These are phyloP conservation scores for Pseudorhiza aurosa DNA, from an alignment of 30 jellyfish, hydroid and myxozoan genomes.

Conservation along the genomic window DNA sequence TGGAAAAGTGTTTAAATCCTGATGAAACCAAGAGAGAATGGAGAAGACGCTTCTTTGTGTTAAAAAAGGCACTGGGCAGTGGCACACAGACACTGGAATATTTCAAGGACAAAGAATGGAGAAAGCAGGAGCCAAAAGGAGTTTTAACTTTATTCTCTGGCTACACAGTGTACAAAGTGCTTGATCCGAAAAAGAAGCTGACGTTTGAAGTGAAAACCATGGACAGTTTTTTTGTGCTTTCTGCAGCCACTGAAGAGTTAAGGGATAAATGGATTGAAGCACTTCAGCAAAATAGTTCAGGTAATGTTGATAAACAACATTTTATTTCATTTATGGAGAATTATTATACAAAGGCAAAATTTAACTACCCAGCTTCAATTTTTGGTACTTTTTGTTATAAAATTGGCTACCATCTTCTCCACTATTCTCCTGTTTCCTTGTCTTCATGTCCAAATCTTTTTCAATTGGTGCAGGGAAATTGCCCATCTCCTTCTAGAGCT, in stretches of 20 bases:
- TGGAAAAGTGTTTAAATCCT: slow-evolving; percentile 77
- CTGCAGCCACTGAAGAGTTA: slow-evolving; percentile 70
- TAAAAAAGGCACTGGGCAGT: slow-evolving; percentile 80
- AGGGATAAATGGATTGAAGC: slow-evolving; percentile 72
- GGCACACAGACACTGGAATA: slow-evolving; percentile 75
- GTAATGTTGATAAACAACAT: slow-evolving; percentile 10
- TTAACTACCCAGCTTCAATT: too few relatives aligned
- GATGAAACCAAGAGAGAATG: slow-evolving; percentile 73
- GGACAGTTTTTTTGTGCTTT: slow-evolving; percentile 51
- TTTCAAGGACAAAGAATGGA: slow-evolving; percentile 83
- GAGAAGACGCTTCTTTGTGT: slow-evolving; percentile 78
- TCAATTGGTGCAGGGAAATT: too few relatives aligned
- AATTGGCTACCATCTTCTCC: too few relatives aligned
- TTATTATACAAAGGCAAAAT: too few relatives aligned
- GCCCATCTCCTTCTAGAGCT: too few relatives aligned
- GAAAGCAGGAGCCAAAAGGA: slow-evolving; percentile 84
- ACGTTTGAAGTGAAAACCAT: slow-evolving; percentile 68
- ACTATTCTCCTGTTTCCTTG: too few relatives aligned
- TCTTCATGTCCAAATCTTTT: too few relatives aligned
- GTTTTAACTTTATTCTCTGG: slow-evolving; percentile 70
- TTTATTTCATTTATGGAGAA: too few relatives aligned
- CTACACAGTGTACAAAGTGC: slow-evolving; percentile 41
- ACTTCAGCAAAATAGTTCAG: slow-evolving; percentile 54
- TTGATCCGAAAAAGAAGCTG: slow-evolving; percentile 67
- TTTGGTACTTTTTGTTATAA: too few relatives aligned